A percentile compares a stretch with the other conserved stretches of the same genome.
Conservation (phyloP, 2,797 vertebrate genomes). For the Enteromius fasciolatus region DNA sequence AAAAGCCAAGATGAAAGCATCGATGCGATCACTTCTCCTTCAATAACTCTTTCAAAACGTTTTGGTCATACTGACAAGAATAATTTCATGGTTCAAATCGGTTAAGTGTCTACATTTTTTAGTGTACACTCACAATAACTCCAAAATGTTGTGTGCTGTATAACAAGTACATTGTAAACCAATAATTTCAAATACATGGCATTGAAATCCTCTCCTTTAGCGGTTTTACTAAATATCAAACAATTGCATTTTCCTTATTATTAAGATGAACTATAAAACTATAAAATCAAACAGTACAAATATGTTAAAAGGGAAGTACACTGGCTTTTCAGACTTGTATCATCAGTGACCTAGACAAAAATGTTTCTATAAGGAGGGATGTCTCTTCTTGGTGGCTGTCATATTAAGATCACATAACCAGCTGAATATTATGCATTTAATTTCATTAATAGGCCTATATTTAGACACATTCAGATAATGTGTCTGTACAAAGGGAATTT, state of each 20-base stretch:
- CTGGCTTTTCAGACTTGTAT: background rate
- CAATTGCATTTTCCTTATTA: background rate
- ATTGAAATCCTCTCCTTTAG: background rate
- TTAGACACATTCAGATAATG: background rate
- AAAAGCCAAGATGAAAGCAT: too few relatives aligned
- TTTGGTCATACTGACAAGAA: too few relatives aligned
- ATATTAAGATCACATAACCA: background rate
- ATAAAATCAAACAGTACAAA: background rate
- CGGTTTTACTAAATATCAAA: background rate
- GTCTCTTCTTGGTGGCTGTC: background rate
- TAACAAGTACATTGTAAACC: slow-evolving; percentile 51
- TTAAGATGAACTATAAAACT: background rate
- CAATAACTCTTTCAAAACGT: too few relatives aligned
- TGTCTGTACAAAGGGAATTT: background rate
- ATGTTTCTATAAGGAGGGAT: background rate
- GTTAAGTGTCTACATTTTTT: too few relatives aligned
- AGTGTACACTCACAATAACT: too few relatives aligned
- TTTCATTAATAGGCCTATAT: background rate
- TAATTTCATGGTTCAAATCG: too few relatives aligned
- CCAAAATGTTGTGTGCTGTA: too few relatives aligned
- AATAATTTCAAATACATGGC: background rate
- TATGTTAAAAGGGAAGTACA: background rate
- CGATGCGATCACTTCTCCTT: too few relatives aligned
- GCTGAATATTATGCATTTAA: background rate
- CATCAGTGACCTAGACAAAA: background rate